These are phyloP conservation scores for Drosophila tani DNA, from an alignment of 1,140 invertebrate species.

Conservation along the genomic window DNA sequence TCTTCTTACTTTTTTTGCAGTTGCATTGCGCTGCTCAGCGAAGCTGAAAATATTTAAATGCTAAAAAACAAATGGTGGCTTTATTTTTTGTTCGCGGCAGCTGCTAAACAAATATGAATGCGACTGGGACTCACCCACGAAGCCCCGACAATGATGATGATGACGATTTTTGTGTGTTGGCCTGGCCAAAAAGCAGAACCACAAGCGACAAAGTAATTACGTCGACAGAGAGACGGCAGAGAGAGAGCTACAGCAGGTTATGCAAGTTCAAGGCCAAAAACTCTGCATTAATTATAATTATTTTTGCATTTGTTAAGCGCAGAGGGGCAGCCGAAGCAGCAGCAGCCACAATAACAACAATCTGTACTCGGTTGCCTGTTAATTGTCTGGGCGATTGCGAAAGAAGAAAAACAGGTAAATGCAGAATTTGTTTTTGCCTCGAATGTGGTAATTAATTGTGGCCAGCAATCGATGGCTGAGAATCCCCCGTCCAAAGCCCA, in stretches of 20 bases:
- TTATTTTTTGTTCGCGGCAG: slow-evolving; percentile 21
- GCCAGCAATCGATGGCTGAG: slow-evolving; percentile 40
- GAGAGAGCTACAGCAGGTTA: slow-evolving; percentile 57
- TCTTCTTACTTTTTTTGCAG: slow-evolving; percentile 42
- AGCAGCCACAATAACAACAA: slow-evolving; percentile 9
- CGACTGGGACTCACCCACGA: slow-evolving; percentile 56
- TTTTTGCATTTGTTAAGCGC: slow-evolving; percentile 80
- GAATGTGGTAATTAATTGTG: slow-evolving; percentile 70
- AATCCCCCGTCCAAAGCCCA: slow-evolving; percentile 12
- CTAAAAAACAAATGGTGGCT: slow-evolving; percentile 21
- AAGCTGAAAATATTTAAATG: slow-evolving; percentile 66
- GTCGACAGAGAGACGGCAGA: slow-evolving; percentile 25
- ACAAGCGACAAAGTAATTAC: slow-evolving; percentile 67
- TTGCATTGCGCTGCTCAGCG: slow-evolving; percentile 59
- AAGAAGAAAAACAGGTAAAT: slow-evolving; percentile 82
- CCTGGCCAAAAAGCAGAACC: slow-evolving; percentile 56
- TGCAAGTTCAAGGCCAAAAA: slow-evolving; percentile 80
- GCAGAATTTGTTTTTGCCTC: slow-evolving; percentile 60
- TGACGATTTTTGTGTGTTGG: slow-evolving; percentile 56
- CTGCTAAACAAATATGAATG: slow-evolving; percentile 60
- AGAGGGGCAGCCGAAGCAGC: slow-evolving; percentile 29
- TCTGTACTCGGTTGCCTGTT: slow-evolving; percentile 48
- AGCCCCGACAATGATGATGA: slow-evolving; percentile 35
- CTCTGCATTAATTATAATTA: slow-evolving; percentile 83
- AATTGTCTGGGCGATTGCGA: slow-evolving; percentile 71